Conservation (phyloP, 1,140 invertebrate species). For the Bombus confusus region DNA sequence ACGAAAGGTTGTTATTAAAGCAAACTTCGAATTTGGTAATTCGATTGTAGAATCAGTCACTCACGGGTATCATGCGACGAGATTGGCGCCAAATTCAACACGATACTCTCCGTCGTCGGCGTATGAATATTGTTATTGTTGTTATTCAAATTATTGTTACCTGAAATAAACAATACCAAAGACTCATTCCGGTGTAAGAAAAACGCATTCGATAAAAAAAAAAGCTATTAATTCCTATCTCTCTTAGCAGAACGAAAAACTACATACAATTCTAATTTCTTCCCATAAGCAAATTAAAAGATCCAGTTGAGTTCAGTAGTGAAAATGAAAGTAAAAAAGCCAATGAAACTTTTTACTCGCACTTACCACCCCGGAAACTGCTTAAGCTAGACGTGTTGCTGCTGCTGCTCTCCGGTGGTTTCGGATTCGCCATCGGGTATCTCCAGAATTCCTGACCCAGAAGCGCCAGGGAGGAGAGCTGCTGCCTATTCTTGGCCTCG, state of each 20-base stretch:
- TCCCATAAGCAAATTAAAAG: too few species aligned
- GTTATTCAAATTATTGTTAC: conserved; percentile 75
- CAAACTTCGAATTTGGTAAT: not conserved
- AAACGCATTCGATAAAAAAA: too few species aligned
- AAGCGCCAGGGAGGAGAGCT: conserved; percentile 93
- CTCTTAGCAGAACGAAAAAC: not conserved
- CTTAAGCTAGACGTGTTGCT: conserved; percentile 81
- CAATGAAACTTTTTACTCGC: not conserved
- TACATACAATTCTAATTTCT: not conserved
- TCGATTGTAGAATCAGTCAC: not conserved
- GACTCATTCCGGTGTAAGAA: too few species aligned
- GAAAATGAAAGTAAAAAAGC: not conserved
- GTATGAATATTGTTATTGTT: conserved; percentile 75
- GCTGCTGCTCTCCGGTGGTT: conserved; percentile 80
- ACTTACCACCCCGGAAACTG: conserved; percentile 79
- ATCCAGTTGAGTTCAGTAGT: not conserved
- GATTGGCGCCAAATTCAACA: conserved; percentile 89
- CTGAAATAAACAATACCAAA: conserved; percentile 55
- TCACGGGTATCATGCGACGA: conserved; percentile 77
- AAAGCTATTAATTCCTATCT: too few species aligned
- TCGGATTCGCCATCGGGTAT: conserved; percentile 90
- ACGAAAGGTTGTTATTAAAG: not conserved
- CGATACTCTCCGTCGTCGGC: conserved; percentile 85
- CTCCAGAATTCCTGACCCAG: conserved; percentile 97
- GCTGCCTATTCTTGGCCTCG: conserved; percentile 93